A percentile compares a stretch with the other conserved stretches of the same genome.
These are phyloP conservation scores for Agelastica alni DNA, from an alignment of 2,888 invertebrate genomes.

Conservation along the genomic window DNA sequence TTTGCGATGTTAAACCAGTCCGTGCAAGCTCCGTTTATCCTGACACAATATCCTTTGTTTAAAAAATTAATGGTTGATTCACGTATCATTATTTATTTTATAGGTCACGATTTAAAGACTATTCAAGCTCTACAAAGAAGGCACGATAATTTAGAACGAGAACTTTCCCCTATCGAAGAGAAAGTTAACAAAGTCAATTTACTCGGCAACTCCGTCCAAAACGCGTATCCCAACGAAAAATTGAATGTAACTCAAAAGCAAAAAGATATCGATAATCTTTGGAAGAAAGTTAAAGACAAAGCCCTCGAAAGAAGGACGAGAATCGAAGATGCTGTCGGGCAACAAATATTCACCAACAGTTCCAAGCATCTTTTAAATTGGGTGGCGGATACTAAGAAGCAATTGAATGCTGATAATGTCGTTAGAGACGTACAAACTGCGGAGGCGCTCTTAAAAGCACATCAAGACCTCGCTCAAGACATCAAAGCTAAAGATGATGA, in stretches of 20 bases:
- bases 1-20: too few species aligned
- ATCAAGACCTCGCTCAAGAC: constrained; percentile 88
- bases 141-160: constrained; percentile 92
- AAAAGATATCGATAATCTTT: constrained; percentile 82
- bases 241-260: constrained; percentile 84
- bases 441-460: constrained; percentile 85
- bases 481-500: constrained; percentile 89
- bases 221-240: constrained; percentile 88
- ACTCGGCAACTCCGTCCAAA: constrained; percentile 87
- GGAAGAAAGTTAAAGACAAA: constrained; percentile 86
- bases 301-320: constrained; percentile 82
- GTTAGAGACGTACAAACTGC: constrained; percentile 93
- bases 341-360: constrained; percentile 89
- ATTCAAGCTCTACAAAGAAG: constrained; percentile 89
- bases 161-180: constrained; percentile 91
- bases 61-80: too few species aligned
- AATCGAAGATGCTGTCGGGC: constrained; percentile 92
- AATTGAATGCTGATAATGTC: constrained; percentile 73
- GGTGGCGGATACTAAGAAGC: constrained; percentile 79
- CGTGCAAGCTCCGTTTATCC: too few species aligned
- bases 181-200: constrained; percentile 82
- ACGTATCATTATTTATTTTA: constrained; percentile 49
- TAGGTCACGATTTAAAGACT: constrained; percentile 84
- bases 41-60: too few species aligned
- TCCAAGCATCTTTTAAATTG: constrained; percentile 81